phyloP scores from a whole-genome alignment of 2,888 invertebrate species.

The Pandemis cinnamomeana region DNA sequence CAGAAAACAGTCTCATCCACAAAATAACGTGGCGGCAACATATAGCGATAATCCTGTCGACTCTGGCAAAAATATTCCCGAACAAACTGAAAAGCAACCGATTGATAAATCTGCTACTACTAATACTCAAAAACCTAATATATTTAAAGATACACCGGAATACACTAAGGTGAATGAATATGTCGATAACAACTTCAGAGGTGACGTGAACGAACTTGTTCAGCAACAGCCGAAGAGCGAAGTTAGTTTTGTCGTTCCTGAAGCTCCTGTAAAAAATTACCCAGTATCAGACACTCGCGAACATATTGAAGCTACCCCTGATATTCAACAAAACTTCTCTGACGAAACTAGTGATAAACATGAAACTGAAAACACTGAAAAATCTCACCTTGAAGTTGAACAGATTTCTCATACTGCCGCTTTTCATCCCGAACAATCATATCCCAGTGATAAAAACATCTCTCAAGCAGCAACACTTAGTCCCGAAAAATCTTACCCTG shows the following conservation, averaged over 20 bases:
- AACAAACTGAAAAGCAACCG: neutral
- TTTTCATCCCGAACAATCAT: slow-evolving; percentile 20
- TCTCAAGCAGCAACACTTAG: slow-evolving; percentile 22
- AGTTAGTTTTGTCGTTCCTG: neutral
- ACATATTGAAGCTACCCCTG: neutral
- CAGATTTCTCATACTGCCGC: slow-evolving; percentile 19
- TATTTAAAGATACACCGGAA: neutral
- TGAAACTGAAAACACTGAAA: slow-evolving; percentile 45
- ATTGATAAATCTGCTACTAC: neutral
- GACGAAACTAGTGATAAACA: slow-evolving; percentile 23
- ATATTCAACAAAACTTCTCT: slow-evolving; percentile 7
- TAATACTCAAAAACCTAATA: neutral
- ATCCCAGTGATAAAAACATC: slow-evolving; percentile 8
- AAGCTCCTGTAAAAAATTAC: slow-evolving; percentile 2
- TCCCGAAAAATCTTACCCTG: slow-evolving; percentile 33
- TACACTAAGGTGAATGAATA: neutral
- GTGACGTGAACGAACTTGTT: neutral
- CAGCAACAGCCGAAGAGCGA: neutral
- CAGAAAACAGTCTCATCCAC: neutral
- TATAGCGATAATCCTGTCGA: neutral
- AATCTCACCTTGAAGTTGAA: neutral
- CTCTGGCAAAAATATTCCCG: neutral
- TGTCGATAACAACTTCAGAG: neutral
- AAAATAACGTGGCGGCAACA: neutral
- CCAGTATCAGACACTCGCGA: neutral